Percentiles rank a stretch among this genome's conserved stretches.
Evolutionary conservation across 1,140 invertebrate genomes (phyloP).

Genomic region (Scaptomyza montana): DNA sequence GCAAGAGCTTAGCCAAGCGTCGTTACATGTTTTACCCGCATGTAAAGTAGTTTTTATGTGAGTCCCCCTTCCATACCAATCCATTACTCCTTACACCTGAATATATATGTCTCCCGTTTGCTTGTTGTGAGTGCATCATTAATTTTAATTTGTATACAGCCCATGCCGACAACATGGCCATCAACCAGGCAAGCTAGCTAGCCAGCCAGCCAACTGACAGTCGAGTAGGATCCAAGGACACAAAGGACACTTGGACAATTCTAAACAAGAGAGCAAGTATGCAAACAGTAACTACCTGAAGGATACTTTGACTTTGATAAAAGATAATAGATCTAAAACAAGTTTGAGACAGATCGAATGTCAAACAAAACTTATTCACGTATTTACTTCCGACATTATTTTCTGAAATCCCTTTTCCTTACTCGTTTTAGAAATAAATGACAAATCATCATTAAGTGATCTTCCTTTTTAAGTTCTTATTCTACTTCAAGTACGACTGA

Average conservation of each 20-base stretch:
- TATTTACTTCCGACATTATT: too few species aligned
- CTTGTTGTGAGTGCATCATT: conserved; percentile 77
- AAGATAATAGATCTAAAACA: too few species aligned
- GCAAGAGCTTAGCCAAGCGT: conserved; percentile 71
- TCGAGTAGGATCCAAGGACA: conserved; percentile 38
- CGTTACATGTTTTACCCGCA: conserved; percentile 65
- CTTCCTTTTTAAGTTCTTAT: too few species aligned
- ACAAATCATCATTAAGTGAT: too few species aligned
- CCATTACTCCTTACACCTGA: not conserved
- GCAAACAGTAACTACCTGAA: not conserved
- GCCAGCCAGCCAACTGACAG: conserved; percentile 46
- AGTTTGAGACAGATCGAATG: too few species aligned
- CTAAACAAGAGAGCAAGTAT: conserved; percentile 1
- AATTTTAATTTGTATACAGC: conserved; percentile 78
- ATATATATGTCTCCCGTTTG: conserved; percentile 19
- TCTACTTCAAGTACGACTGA: too few species aligned
- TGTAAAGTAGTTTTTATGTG: conserved; percentile 81
- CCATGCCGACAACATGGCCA: conserved; percentile 70
- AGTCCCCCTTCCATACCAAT: conserved; percentile 10
- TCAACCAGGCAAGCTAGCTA: conserved; percentile 28
- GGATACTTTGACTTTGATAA: not conserved
- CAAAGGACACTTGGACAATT: conserved; percentile 59
- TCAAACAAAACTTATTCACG: too few species aligned
- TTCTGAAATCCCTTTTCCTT: too few species aligned
- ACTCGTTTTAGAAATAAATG: too few species aligned